Evolutionary conservation across 1,140 invertebrate species (phyloP).

Genomic region (Polypedilum vanderplanki): DNA sequence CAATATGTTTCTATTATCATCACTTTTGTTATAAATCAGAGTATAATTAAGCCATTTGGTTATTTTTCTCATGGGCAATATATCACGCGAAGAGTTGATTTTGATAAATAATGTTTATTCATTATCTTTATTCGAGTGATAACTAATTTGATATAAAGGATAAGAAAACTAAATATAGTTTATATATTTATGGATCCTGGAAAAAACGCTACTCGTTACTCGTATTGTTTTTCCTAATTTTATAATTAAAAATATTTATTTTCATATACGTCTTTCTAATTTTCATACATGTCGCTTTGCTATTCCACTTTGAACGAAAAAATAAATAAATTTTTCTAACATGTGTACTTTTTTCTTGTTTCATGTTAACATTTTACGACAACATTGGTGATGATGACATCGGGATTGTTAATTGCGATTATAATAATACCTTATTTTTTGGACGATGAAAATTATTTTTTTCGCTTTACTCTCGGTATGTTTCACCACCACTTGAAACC

Average conservation of each 20-base stretch:
- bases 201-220: no score
- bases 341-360: constrained; percentile 27
- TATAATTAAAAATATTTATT: background rate
- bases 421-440: constrained; percentile 7
- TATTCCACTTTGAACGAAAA: background rate
- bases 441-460: background rate
- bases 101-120: background rate
- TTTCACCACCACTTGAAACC: no score
- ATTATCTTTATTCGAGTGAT: background rate
- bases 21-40: constrained; percentile 3
- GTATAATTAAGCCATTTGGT: background rate
- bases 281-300: constrained; percentile 6
- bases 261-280: background rate
- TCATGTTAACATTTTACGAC: constrained; percentile 27
- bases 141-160: background rate
- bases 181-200: background rate
- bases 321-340: background rate
- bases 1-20: background rate
- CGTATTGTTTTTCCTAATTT: background rate
- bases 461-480: no score
- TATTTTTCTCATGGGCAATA: background rate
- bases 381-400: constrained; percentile 17
- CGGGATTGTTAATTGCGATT: constrained; percentile 27
- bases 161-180: background rate
- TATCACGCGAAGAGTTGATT: background rate